These are phyloP conservation scores for Drosophila triauraria DNA, from an alignment of 1,140 invertebrate genomes.

Conservation along the genomic window DNA sequence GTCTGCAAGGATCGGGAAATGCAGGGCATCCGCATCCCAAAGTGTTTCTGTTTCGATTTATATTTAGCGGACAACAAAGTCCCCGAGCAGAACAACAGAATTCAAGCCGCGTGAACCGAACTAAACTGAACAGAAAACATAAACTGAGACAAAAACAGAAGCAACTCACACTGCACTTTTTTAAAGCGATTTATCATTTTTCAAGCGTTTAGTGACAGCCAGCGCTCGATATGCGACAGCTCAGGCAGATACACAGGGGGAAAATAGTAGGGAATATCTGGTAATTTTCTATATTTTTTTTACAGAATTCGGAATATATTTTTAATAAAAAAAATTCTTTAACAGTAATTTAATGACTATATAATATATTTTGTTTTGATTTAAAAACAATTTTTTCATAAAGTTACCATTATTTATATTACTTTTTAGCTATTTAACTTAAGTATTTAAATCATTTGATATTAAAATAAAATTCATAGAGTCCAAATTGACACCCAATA, in stretches of 20 bases:
- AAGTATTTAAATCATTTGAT: neutral
- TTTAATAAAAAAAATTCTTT: too few species aligned
- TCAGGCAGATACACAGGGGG: neutral
- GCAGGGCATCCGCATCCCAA: slow-evolving; percentile 15
- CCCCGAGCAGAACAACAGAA: slow-evolving; percentile 41
- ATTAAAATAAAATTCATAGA: neutral
- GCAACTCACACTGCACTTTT: slow-evolving; percentile 78
- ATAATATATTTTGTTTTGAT: too few species aligned
- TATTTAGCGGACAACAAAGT: slow-evolving; percentile 45
- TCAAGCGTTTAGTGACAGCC: slow-evolving; percentile 77
- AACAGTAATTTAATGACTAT: too few species aligned
- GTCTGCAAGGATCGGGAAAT: slow-evolving; percentile 70
- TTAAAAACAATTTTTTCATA: too few species aligned
- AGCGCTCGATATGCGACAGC: slow-evolving; percentile 69
- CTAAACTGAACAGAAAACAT: slow-evolving; percentile 11
- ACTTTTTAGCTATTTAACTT: neutral
- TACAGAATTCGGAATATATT: neutral
- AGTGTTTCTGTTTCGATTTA: slow-evolving; percentile 16
- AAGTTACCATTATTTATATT: too few species aligned
- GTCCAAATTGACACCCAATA: neutral
- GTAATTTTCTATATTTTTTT: neutral
- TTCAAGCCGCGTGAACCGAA: slow-evolving; percentile 13
- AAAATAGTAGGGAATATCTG: neutral
- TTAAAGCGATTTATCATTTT: slow-evolving; percentile 84
- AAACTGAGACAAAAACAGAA: slow-evolving; percentile 22